A percentile compares a stretch with the other conserved stretches of the same genome.
phyloP scores from a whole-genome alignment of 2,888 invertebrate genomes.

The Napeogenes sylphis region DNA sequence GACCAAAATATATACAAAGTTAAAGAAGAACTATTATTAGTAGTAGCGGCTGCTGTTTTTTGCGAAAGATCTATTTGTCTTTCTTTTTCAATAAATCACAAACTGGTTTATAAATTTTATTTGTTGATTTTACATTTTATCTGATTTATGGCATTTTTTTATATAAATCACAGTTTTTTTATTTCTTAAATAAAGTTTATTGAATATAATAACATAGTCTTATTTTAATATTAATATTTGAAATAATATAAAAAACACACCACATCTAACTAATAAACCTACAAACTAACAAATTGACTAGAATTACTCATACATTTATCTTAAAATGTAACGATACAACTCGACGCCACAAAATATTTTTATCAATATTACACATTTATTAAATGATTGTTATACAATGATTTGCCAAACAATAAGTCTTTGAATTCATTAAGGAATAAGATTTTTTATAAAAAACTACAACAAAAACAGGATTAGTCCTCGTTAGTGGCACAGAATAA shows the following conservation, averaged over 20 bases:
- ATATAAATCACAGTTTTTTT: conserved; percentile 44
- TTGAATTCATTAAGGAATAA: too few species aligned
- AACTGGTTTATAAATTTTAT: conserved; percentile 64
- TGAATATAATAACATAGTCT: conserved; percentile 50
- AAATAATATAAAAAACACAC: conserved; percentile 47
- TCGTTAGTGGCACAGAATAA: too few species aligned
- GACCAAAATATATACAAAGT: conserved; percentile 13
- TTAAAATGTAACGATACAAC: not conserved
- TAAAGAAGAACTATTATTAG: not conserved
- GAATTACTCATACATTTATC: conserved; percentile 50
- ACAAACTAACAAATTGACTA: conserved; percentile 47
- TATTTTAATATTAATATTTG: conserved; percentile 34
- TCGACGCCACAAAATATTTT: not conserved
- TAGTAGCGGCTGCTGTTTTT: too few species aligned
- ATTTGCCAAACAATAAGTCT: too few species aligned
- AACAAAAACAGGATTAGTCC: too few species aligned
- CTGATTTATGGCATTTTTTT: conserved; percentile 52
- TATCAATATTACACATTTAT: too few species aligned
- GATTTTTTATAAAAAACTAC: too few species aligned
- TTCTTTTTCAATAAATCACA: conserved; percentile 45
- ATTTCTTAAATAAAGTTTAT: conserved; percentile 56
- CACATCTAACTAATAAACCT: conserved; percentile 36
- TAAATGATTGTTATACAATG: too few species aligned
- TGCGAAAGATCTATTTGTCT: conserved; percentile 29
- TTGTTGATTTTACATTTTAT: conserved; percentile 58